Evolutionary conservation across 2,797 vertebrate genomes (phyloP).

Genomic region (Mastacembelus armatus): DNA sequence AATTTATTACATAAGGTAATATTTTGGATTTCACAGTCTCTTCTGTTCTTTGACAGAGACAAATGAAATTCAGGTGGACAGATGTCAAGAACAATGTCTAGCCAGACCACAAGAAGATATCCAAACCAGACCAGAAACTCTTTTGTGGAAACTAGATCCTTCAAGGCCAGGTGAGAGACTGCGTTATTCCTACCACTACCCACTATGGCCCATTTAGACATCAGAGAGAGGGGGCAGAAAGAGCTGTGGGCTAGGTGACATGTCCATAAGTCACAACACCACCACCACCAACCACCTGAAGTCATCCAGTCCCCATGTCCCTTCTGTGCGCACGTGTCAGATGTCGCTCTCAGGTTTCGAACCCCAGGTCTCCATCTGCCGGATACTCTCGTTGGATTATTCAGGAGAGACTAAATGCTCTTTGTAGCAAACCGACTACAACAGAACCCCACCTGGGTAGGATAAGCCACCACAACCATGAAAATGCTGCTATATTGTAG

Average conservation of each 20-base stretch:
- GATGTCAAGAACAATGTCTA: background rate
- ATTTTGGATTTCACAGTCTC: background rate
- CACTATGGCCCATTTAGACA: conserved; percentile 49
- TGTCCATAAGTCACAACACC: conserved; percentile 62
- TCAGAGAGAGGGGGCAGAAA: conserved; percentile 38
- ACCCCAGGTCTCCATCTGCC: conserved; percentile 78
- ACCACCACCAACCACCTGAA: conserved; percentile 65
- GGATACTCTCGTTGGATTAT: conserved; percentile 83
- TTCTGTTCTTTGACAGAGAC: too few relatives aligned
- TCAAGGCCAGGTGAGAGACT: conserved; percentile 36
- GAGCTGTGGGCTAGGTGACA: conserved; percentile 71
- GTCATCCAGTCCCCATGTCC: conserved; percentile 65
- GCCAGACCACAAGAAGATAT: background rate
- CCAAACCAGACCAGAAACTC: conserved; percentile 7
- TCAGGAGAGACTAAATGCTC: conserved; percentile 85
- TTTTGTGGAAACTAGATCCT: conserved; percentile 35
- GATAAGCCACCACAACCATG: conserved; percentile 47
- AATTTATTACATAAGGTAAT: background rate
- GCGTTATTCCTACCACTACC: conserved; percentile 47
- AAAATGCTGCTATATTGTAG: conserved; percentile 24
- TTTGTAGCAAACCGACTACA: conserved; percentile 78
- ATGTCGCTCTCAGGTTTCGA: conserved; percentile 81
- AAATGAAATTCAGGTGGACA: too few relatives aligned
- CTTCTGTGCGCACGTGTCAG: conserved; percentile 70
- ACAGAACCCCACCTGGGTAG: conserved; percentile 80